Percentiles rank a stretch among this genome's conserved stretches.
Conservation (phyloP, 2,113 vertebrate species). For the Menidia beryllina region DNA sequence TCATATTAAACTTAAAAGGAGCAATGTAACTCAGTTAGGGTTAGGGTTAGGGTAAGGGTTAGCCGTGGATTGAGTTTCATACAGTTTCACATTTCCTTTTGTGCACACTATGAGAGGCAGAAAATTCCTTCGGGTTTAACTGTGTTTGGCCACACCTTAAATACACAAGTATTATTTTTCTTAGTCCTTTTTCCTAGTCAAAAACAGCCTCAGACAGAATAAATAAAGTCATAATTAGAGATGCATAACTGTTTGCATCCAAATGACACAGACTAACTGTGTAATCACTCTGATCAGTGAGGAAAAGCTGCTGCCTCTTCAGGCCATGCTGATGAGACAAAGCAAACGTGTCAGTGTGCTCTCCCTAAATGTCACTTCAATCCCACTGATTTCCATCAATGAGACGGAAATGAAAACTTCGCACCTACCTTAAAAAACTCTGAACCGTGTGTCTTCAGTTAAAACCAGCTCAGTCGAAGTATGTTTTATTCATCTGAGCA, state of each 20-base stretch:
- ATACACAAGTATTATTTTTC: slow-evolving; percentile 11
- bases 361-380: slow-evolving; percentile 30
- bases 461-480: slow-evolving; percentile 5
- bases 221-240: slow-evolving; percentile 23
- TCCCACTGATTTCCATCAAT: slow-evolving; percentile 35
- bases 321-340: slow-evolving; percentile 33
- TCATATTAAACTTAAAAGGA: too few relatives aligned
- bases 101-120: too few relatives aligned
- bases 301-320: slow-evolving; percentile 23
- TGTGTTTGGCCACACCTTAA: background rate
- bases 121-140: slow-evolving; percentile 11
- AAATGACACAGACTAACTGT: slow-evolving; percentile 33
- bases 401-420: slow-evolving; percentile 17
- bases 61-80: too few relatives aligned
- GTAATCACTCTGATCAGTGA: slow-evolving; percentile 46
- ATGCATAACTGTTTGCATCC: slow-evolving; percentile 36
- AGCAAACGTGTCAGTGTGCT: slow-evolving; percentile 29
- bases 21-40: too few relatives aligned
- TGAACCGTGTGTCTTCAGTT: slow-evolving; percentile 1
- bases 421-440: slow-evolving; percentile 12
- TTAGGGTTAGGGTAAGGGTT: too few relatives aligned
- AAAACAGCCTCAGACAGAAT: slow-evolving; percentile 21
- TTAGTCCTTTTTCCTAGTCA: slow-evolving; percentile 1
- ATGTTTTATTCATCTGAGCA: slow-evolving; percentile 26
- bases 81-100: too few relatives aligned